phyloP scores from a whole-genome alignment of 1,140 invertebrate genomes.

The Ooceraea biroi region DNA sequence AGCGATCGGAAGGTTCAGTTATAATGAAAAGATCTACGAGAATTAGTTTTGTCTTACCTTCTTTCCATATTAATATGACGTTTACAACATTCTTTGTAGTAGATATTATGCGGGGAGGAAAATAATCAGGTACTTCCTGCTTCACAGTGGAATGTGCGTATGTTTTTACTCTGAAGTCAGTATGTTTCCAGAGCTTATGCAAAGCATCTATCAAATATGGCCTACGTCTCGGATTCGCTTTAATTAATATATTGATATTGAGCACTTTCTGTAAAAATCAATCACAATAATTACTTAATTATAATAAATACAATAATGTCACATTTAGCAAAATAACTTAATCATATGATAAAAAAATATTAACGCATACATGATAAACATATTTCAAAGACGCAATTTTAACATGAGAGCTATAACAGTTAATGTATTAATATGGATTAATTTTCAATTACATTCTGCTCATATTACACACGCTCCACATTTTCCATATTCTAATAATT shows the following conservation, averaged over 20 bases:
- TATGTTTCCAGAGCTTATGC: constrained; percentile 87
- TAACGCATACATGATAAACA: background rate
- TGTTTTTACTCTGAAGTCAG: constrained; percentile 76
- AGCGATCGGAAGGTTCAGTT: background rate
- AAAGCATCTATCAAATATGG: constrained; percentile 90
- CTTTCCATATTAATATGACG: constrained; percentile 92
- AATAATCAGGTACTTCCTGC: constrained; percentile 68
- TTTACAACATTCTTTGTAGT: constrained; percentile 84
- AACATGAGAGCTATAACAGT: background rate
- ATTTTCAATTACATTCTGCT: too few relatives aligned
- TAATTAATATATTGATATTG: constrained; percentile 90
- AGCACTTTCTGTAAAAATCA: constrained; percentile 83
- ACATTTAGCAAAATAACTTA: too few relatives aligned
- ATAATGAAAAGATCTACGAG: constrained; percentile 1
- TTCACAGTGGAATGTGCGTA: constrained; percentile 79
- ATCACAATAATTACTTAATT: background rate
- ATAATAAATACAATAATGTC: too few relatives aligned
- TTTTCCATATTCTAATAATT: too few relatives aligned
- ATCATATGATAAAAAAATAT: too few relatives aligned
- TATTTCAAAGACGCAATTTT: constrained; percentile 16
- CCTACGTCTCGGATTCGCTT: constrained; percentile 88
- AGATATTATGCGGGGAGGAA: background rate
- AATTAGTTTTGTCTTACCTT: constrained; percentile 87
- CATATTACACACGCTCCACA: too few relatives aligned
- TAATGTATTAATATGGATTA: background rate